These are phyloP conservation scores for Ctenopoma multispine DNA, from an alignment of 2,797 vertebrate species.

Conservation along the genomic window DNA sequence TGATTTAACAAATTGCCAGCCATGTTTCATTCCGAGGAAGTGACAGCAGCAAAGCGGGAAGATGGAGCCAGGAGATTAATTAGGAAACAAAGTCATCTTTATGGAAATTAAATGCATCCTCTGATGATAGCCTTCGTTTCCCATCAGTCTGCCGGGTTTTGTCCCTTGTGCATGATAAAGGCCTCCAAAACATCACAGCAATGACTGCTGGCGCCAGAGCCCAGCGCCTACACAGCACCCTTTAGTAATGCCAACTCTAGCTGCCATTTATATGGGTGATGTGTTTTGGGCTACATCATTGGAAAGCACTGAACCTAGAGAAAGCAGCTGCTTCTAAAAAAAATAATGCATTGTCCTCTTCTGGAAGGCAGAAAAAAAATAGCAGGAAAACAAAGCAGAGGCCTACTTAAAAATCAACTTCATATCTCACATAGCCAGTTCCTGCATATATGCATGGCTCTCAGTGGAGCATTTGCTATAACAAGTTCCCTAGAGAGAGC, in stretches of 20 bases:
- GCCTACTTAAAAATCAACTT: slow-evolving; percentile 46
- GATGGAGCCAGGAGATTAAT: slow-evolving; percentile 84
- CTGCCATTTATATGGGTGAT: slow-evolving; percentile 71
- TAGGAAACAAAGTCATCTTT: slow-evolving; percentile 84
- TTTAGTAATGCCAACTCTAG: slow-evolving; percentile 54
- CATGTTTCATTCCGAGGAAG: slow-evolving; percentile 83
- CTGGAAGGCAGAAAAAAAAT: background rate
- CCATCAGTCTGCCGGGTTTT: slow-evolving; percentile 64
- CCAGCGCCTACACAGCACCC: slow-evolving; percentile 52
- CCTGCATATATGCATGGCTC: slow-evolving; percentile 33
- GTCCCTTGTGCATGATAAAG: slow-evolving; percentile 67
- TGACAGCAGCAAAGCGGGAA: slow-evolving; percentile 80
- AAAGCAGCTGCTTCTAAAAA: slow-evolving; percentile 66
- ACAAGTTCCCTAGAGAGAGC: slow-evolving; percentile 56
- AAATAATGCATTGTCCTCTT: slow-evolving; percentile 55
- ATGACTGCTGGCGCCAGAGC: slow-evolving; percentile 49
- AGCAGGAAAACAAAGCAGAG: slow-evolving; percentile 23
- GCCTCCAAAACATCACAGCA: slow-evolving; percentile 70
- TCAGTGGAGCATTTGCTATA: slow-evolving; percentile 47
- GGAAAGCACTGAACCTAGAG: slow-evolving; percentile 67
- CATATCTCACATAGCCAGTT: slow-evolving; percentile 45
- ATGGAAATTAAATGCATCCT: slow-evolving; percentile 84
- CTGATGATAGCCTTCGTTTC: slow-evolving; percentile 75
- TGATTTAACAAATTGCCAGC: slow-evolving; percentile 86
- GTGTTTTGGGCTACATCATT: slow-evolving; percentile 61